Percentiles rank a stretch among this genome's conserved stretches.
Evolutionary conservation across 2,113 vertebrate species (phyloP).

Genomic region (Synodontis membranacea): DNA sequence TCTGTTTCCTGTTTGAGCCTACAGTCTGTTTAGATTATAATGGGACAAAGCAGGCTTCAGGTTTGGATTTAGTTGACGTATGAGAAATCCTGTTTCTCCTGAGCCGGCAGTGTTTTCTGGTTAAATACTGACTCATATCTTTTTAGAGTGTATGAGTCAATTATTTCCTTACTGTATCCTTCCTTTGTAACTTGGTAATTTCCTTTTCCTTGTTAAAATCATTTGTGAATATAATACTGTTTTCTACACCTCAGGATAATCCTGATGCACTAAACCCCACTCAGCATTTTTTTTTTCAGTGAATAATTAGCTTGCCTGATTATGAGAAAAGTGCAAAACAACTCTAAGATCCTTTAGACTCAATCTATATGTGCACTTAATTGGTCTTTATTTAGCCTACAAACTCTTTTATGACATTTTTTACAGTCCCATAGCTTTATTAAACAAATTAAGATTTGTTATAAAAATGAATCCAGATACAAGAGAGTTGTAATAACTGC

Average conservation of each 20-base stretch:
- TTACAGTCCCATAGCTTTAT: neutral
- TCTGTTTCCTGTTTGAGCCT: neutral
- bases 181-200: neutral
- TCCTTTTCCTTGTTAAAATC: neutral
- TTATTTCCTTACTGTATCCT: neutral
- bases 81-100: slow-evolving; percentile 21
- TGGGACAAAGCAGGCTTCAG: neutral
- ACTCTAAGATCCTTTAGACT: neutral
- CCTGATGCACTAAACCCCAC: neutral
- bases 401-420: neutral
- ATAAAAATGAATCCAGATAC: neutral
- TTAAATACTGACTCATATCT: slow-evolving; percentile 22
- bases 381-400: neutral
- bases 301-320: neutral
- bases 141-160: slow-evolving; percentile 6
- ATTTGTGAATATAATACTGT: neutral
- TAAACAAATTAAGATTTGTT: neutral
- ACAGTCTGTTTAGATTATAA: neutral
- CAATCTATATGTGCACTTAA: neutral
- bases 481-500: neutral
- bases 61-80: neutral
- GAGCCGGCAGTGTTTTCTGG: neutral
- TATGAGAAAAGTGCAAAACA: neutral
- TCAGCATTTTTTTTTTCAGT: neutral
- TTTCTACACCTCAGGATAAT: neutral